Conservation (phyloP, 2,888 invertebrate genomes). For the Dryadula phaetusa region DNA sequence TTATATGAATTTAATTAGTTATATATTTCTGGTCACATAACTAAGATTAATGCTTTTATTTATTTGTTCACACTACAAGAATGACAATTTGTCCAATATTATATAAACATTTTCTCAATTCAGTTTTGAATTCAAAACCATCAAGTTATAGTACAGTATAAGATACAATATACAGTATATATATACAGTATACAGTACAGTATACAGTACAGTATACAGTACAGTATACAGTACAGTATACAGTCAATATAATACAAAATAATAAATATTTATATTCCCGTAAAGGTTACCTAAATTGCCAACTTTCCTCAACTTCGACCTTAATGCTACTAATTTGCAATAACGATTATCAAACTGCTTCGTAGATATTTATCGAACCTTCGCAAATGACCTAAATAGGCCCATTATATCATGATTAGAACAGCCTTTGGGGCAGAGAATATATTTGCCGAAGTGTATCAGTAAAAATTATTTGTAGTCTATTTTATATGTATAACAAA, state of each 20-base stretch:
- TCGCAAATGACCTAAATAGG: slow-evolving; percentile 32
- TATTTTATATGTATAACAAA: not conserved
- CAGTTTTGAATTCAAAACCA: no score
- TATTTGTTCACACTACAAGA: no score
- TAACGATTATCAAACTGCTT: slow-evolving; percentile 47
- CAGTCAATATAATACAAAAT: not conserved
- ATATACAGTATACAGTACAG: no score
- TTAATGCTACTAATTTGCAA: slow-evolving; percentile 47
- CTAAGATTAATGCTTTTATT: no score
- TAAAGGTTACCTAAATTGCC: slow-evolving; percentile 35
- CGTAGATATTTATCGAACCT: slow-evolving; percentile 43
- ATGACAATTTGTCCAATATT: no score
- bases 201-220: no score
- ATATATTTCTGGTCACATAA: no score
- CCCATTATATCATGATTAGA: slow-evolving; percentile 37
- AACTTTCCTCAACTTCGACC: slow-evolving; percentile 36
- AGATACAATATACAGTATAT: no score
- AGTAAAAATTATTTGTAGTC: not conserved
- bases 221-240: no score
- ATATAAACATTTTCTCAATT: no score
- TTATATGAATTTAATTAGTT: no score
- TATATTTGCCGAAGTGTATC: slow-evolving; percentile 8
- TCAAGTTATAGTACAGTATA: no score
- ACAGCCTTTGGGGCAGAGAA: slow-evolving; percentile 27
- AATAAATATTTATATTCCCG: slow-evolving; percentile 19